Percentiles rank a stretch among this genome's conserved stretches.
These are phyloP conservation scores for Himalopsyche tibetana DNA, from an alignment of 2,888 invertebrate genomes.

Conservation along the genomic window DNA sequence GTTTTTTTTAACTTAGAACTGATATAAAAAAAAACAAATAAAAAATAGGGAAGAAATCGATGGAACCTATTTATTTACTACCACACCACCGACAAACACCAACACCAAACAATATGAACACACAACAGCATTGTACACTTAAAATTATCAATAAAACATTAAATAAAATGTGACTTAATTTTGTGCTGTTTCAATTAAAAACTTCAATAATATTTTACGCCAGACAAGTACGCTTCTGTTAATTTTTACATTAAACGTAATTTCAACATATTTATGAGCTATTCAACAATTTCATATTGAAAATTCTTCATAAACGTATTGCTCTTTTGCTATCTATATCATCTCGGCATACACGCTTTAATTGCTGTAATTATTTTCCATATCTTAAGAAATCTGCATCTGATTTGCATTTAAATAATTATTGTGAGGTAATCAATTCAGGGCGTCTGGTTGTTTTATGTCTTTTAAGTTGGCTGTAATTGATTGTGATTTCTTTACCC, in stretches of 20 bases:
- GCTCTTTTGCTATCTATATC: not conserved
- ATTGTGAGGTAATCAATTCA: not conserved
- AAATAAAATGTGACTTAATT: no score
- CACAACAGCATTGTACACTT: no score
- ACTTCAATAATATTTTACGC: no score
- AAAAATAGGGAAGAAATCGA: no score
- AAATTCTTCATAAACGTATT: not conserved
- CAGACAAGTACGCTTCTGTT: not conserved
- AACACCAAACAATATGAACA: no score
- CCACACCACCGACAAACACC: no score
- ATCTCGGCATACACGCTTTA: not conserved
- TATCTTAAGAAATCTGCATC: constrained; percentile 22
- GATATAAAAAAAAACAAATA: no score
- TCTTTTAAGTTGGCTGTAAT: not conserved
- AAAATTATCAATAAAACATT: no score
- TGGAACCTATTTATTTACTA: no score
- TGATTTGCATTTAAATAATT: constrained; percentile 7
- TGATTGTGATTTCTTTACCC: not conserved
- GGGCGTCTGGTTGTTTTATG: constrained; percentile 35
- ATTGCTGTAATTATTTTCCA: constrained; percentile 12
- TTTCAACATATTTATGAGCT: not conserved
- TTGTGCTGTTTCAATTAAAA: no score
- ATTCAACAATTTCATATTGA: not conserved
- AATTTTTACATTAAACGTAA: not conserved
- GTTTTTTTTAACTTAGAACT: no score